These are phyloP conservation scores for Drosophila koepferae DNA, from an alignment of 2,888 invertebrate species.

Conservation along the genomic window DNA sequence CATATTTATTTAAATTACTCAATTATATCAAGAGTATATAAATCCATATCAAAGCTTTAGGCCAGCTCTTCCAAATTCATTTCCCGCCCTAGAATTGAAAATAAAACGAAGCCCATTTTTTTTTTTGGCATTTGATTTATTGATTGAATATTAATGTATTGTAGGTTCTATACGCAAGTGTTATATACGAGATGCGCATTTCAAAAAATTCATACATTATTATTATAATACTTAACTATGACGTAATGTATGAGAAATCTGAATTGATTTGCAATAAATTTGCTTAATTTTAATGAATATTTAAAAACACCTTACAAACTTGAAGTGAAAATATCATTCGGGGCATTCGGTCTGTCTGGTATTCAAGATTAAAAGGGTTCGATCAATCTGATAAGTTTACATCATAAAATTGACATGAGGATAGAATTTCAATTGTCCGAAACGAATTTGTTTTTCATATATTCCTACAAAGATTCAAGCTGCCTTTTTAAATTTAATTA, in stretches of 20 bases:
- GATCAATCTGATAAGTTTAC: conserved; percentile 44
- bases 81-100: not conserved
- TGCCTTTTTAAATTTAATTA: conserved; percentile 38
- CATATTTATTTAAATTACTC: too few relatives aligned
- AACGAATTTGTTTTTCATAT: conserved; percentile 28
- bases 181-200: conserved; percentile 68
- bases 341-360: conserved; percentile 30
- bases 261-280: conserved; percentile 57
- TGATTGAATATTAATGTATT: conserved; percentile 78
- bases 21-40: too few relatives aligned
- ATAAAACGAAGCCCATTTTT: conserved; percentile 12
- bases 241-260: conserved; percentile 74
- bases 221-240: conserved; percentile 75
- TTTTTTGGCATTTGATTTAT: conserved; percentile 77
- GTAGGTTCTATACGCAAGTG: conserved; percentile 70
- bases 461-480: conserved; percentile 44
- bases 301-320: conserved; percentile 69
- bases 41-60: too few relatives aligned
- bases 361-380: conserved; percentile 42
- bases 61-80: not conserved
- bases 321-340: conserved; percentile 64
- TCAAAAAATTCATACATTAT: conserved; percentile 75
- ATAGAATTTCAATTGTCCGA: conserved; percentile 44
- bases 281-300: conserved; percentile 70
- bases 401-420: conserved; percentile 61